Evolutionary conservation across 2,888 invertebrate genomes (phyloP).

Genomic region (Ceratothoa steindachneri): DNA sequence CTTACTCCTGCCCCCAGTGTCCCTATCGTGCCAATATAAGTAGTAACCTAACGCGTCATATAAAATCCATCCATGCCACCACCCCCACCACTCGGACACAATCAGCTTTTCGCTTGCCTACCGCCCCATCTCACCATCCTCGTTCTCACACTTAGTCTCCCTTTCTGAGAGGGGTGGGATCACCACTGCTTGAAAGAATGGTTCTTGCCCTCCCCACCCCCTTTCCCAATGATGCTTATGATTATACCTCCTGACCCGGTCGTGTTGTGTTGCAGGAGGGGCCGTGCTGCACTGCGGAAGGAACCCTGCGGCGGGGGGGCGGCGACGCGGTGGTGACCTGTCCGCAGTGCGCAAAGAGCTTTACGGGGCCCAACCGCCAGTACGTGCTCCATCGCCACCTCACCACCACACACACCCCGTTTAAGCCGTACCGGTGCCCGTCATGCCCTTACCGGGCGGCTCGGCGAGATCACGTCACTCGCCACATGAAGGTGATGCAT

Average conservation of each 20-base stretch:
- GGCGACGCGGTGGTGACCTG: slow-evolving; percentile 33
- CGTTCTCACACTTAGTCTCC: too few relatives aligned
- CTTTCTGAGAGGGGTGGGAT: too few relatives aligned
- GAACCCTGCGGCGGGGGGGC: background rate
- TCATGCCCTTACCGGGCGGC: slow-evolving; percentile 44
- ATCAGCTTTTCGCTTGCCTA: too few relatives aligned
- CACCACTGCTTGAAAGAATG: too few relatives aligned
- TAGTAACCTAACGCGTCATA: slow-evolving; percentile 12
- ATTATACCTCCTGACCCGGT: background rate
- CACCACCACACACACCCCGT: slow-evolving; percentile 37
- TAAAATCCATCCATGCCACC: background rate
- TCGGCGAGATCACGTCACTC: slow-evolving; percentile 37
- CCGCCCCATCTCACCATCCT: background rate
- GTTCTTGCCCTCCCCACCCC: too few relatives aligned
- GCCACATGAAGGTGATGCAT: slow-evolving; percentile 29
- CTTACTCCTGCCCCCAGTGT: slow-evolving; percentile 39
- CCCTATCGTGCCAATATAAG: slow-evolving; percentile 11
- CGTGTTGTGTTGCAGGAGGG: slow-evolving; percentile 4
- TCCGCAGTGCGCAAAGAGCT: slow-evolving; percentile 45
- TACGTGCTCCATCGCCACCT: slow-evolving; percentile 43
- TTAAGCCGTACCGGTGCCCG: slow-evolving; percentile 44
- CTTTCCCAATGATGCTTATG: too few relatives aligned
- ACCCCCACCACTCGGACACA: too few relatives aligned
- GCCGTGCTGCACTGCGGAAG: background rate
- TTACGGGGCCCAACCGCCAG: slow-evolving; percentile 44